phyloP scores from a whole-genome alignment of 2,888 invertebrate species.

The Syritta pipiens region DNA sequence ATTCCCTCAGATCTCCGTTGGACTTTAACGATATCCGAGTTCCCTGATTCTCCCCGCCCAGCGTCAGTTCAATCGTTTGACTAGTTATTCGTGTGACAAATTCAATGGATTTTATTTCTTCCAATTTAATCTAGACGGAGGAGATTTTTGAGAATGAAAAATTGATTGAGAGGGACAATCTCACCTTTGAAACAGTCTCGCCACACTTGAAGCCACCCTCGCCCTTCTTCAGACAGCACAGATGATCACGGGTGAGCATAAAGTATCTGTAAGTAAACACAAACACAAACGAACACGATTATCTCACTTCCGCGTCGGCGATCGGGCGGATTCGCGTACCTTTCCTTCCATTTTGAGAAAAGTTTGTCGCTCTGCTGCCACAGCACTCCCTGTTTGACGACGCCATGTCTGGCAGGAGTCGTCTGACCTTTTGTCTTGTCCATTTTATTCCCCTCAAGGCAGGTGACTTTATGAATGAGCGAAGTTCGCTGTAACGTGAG shows the following conservation, averaged over 20 bases:
- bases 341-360: constrained; percentile 62
- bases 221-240: constrained; percentile 58
- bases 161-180: too few relatives aligned
- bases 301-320: constrained; percentile 37
- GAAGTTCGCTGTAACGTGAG: constrained; percentile 54
- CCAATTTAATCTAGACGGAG: constrained; percentile 59
- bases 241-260: constrained; percentile 56
- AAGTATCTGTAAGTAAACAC: constrained; percentile 43
- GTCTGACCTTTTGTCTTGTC: constrained; percentile 50
- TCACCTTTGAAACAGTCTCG: constrained; percentile 57
- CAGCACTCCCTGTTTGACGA: constrained; percentile 64
- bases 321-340: constrained; percentile 15
- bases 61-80: constrained; percentile 55
- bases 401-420: constrained; percentile 49
- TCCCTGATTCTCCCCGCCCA: constrained; percentile 57
- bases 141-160: too few relatives aligned
- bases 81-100: constrained; percentile 52
- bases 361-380: constrained; percentile 62
- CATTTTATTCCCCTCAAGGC: constrained; percentile 17
- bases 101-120: constrained; percentile 59
- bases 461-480: constrained; percentile 52
- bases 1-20: constrained; percentile 59
- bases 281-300: background rate
- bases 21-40: constrained; percentile 52
- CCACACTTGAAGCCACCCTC: constrained; percentile 57